phyloP scores from a whole-genome alignment of 1,140 invertebrate genomes.

The Harpegnathos saltator region DNA sequence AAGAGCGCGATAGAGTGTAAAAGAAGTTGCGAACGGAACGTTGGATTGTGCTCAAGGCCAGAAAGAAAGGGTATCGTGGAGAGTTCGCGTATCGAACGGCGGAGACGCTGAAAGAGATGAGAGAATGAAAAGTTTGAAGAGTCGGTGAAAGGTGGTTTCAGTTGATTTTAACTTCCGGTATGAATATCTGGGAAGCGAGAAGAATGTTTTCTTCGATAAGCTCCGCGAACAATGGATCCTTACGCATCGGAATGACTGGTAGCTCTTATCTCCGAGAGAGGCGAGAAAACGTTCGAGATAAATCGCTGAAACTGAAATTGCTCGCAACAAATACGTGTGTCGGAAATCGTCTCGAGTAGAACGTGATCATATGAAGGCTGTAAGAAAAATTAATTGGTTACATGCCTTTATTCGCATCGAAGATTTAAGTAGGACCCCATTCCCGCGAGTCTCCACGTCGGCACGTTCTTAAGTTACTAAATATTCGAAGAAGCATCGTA shows the following conservation, averaged over 20 bases:
- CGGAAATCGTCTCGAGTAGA: neutral
- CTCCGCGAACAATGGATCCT: conserved; percentile 24
- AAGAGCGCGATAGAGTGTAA: neutral
- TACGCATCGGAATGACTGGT: neutral
- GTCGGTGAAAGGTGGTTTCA: conserved; percentile 19
- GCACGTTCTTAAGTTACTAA: too few species aligned
- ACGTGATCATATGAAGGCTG: neutral
- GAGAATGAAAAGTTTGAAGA: conserved; percentile 27
- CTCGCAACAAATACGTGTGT: neutral
- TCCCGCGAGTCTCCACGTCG: too few species aligned
- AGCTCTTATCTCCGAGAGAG: neutral
- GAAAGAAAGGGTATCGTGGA: neutral
- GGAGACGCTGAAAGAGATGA: conserved; percentile 18
- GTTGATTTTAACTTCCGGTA: conserved; percentile 44
- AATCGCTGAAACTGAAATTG: conserved; percentile 9
- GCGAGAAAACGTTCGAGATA: neutral
- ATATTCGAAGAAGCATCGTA: too few species aligned
- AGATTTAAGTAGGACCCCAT: too few species aligned
- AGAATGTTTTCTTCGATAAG: conserved; percentile 27
- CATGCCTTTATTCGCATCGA: neutral
- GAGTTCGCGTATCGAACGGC: conserved; percentile 9
- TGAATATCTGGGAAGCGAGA: conserved; percentile 18
- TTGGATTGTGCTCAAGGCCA: conserved; percentile 1
- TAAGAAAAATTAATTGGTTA: conserved; percentile 22
- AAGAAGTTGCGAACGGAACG: neutral